Base-by-base conservation (phyloP, 2,888 invertebrate genomes). In the Abscondita cerata region DNA sequence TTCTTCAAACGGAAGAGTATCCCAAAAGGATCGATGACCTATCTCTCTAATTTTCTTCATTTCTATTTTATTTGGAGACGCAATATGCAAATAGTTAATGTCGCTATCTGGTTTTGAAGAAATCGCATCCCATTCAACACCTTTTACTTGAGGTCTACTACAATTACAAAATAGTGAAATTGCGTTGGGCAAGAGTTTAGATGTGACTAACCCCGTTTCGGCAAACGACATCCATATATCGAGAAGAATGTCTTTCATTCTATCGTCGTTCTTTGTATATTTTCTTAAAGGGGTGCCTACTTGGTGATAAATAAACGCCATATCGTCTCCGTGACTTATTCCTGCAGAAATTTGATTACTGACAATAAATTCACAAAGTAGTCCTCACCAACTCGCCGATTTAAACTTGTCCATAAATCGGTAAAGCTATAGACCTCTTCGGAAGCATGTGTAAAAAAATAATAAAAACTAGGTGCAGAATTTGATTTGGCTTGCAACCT, bases 381-480 rank as follows among this genome's bases (percentile, higher is more conserved):
- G 11, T 5, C 20, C 19, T 55, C 51, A 61, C 61, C 61, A 46
- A 44, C 19, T 8, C 50, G 31, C 3, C 9, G 3, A 20, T 46
- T 33, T 19, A 33, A 41, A 5, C 12, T 20, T 25, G 57, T 12
- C 16, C 25, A 57, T 16, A 52, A 48, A 25, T 25, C 20, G 1
- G 58, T 34, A 41, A 51, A 48, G 4, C 38, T 33, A 33, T 19
- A 15, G 2, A 52, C 38, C 5, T 36, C 36, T 41, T 61, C 52
- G 5, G 51, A 41, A 31, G 5, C 11, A 18, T 83, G 85, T 2
- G 82, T 78, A 72, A 85, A 89, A 6, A 84, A 81, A 73, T 87
- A 89, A 52, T 85, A 79, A 77, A 85, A 87, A 0, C 86, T 83
- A 0, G 88, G 87, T 65, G 84, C 83, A 11, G 81, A 78, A 2